Evolutionary conservation across 2,113 vertebrate genomes (phyloP).

Genomic region (Cynocephalus volans): DNA sequence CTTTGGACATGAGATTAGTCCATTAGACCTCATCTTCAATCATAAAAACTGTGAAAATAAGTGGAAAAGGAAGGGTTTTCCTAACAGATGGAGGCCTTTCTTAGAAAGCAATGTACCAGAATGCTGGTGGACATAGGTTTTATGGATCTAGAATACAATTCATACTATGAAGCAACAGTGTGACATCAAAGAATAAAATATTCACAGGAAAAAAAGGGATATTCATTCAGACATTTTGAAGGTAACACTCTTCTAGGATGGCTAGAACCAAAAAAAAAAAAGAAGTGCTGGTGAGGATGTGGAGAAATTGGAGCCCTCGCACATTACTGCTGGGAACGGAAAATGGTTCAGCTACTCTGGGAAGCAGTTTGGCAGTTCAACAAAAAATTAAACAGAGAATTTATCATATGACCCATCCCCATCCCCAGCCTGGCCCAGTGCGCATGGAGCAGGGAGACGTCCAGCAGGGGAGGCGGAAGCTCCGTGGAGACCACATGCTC

Average conservation of each 20-base stretch:
- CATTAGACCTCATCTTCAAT: not conserved
- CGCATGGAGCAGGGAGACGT: too few relatives aligned
- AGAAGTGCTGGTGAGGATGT: not conserved
- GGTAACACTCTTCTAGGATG: not conserved
- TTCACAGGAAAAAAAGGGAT: not conserved
- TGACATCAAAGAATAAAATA: constrained; percentile 15
- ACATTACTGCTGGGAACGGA: not conserved
- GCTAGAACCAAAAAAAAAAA: not conserved
- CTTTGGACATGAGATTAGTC: constrained; percentile 14
- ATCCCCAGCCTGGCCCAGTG: too few relatives aligned
- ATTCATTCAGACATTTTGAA: constrained; percentile 31
- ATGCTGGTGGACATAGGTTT: not conserved
- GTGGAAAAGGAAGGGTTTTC: not conserved
- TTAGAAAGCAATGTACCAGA: not conserved
- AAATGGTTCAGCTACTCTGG: not conserved
- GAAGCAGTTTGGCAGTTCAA: not conserved
- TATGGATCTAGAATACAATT: constrained; percentile 47
- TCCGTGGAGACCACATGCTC: too few relatives aligned
- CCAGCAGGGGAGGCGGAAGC: too few relatives aligned
- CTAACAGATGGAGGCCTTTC: not conserved
- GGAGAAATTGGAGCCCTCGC: not conserved
- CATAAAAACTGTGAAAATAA: not conserved
- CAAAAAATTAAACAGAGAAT: constrained; percentile 53
- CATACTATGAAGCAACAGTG: not conserved
- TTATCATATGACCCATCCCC: not conserved